A percentile compares a stretch with the other conserved stretches of the same genome.
phyloP scores from a whole-genome alignment of 2,888 invertebrate genomes.

The Lycophotia porphyrea region DNA sequence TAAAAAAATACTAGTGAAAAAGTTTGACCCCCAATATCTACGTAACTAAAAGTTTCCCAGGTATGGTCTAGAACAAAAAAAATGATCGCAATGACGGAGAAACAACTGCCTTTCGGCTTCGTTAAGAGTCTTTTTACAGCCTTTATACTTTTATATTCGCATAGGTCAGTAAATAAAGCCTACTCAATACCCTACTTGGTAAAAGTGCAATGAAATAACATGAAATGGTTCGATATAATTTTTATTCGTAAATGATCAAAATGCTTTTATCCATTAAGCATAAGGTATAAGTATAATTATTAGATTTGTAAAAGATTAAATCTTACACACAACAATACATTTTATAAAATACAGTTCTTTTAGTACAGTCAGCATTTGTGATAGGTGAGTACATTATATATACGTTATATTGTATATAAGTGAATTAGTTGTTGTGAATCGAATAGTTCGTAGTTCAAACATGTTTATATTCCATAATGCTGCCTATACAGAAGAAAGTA shows the following conservation, averaged over 20 bases:
- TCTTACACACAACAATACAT: slow-evolving; percentile 24
- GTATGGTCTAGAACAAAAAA: no score
- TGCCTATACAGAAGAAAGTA: slow-evolving; percentile 29
- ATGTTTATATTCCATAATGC: slow-evolving; percentile 14
- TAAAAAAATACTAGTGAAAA: no score
- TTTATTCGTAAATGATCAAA: slow-evolving; percentile 26
- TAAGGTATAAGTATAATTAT: slow-evolving; percentile 48
- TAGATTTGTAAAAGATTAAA: slow-evolving; percentile 42
- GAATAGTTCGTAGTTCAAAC: slow-evolving; percentile 1
- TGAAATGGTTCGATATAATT: neutral
- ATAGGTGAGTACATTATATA: neutral
- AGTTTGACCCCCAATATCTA: no score
- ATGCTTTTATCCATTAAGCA: slow-evolving; percentile 34
- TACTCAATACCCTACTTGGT: neutral
- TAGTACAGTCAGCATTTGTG: slow-evolving; percentile 30
- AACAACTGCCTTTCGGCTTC: no score
- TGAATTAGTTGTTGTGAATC: neutral
- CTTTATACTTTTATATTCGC: slow-evolving; percentile 3
- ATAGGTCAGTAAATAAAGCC: neutral
- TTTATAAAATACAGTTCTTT: slow-evolving; percentile 32
- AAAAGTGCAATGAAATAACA: slow-evolving; percentile 30
- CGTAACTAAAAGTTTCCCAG: no score
- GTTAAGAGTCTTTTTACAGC: no score
- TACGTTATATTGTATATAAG: neutral
- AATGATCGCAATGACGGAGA: no score